phyloP scores from a whole-genome alignment of 2,797 vertebrate species.

The Microctenopoma steveboyesi region DNA sequence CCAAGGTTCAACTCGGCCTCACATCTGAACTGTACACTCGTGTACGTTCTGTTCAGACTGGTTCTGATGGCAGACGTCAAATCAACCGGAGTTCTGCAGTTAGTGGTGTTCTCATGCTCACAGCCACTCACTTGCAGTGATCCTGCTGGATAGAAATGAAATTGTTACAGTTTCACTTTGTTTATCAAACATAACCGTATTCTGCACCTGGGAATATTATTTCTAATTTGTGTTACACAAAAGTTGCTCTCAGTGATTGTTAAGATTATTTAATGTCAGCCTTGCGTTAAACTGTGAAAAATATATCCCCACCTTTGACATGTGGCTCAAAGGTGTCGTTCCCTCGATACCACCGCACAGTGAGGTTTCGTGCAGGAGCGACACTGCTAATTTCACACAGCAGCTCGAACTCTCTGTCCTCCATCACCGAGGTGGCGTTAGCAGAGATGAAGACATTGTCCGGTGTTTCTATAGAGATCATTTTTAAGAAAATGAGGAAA shows the following conservation, averaged over 20 bases:
- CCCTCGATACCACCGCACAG: conserved; percentile 69
- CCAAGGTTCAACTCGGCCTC: conserved; percentile 63
- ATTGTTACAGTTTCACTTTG: no score
- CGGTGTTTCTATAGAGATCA: conserved; percentile 60
- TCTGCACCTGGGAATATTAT: neutral
- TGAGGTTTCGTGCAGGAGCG: conserved; percentile 59
- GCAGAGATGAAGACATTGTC: conserved; percentile 56
- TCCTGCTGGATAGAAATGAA: conserved; percentile 28
- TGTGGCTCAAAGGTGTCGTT: conserved; percentile 2
- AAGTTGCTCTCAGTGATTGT: neutral
- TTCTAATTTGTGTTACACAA: neutral
- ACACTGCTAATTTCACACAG: conserved; percentile 67
- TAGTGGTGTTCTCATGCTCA: neutral
- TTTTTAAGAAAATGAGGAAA: neutral
- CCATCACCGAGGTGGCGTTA: conserved; percentile 15
- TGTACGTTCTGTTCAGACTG: conserved; percentile 40
- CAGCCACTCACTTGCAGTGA: conserved; percentile 20
- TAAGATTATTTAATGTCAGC: neutral
- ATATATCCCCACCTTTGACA: conserved; percentile 32
- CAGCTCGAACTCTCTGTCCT: conserved; percentile 48
- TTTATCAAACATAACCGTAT: no score
- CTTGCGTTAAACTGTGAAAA: neutral
- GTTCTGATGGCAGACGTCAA: conserved; percentile 36
- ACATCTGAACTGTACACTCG: conserved; percentile 60
- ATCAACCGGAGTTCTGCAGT: conserved; percentile 37